Evolutionary conservation across 2,888 invertebrate species (phyloP).

Genomic region (Drosophila pseudotakahashii): DNA sequence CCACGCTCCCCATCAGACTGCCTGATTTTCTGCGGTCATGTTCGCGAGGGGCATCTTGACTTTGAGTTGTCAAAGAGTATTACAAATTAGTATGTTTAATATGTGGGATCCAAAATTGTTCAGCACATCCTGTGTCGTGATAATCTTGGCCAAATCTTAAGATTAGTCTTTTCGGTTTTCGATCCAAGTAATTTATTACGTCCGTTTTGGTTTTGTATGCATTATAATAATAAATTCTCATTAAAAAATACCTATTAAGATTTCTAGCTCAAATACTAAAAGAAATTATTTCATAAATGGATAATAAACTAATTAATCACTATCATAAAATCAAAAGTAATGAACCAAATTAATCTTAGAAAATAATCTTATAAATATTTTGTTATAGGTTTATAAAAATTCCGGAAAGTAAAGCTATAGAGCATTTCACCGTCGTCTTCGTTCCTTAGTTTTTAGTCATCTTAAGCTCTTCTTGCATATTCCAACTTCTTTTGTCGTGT

Average conservation of each 20-base stretch:
- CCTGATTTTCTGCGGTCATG: slow-evolving; percentile 53
- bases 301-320: too few species aligned
- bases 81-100: neutral
- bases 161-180: neutral
- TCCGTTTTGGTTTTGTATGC: neutral
- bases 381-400: too few species aligned
- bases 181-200: neutral
- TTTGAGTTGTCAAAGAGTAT: neutral
- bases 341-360: too few species aligned
- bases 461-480: slow-evolving; percentile 30
- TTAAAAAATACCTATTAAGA: too few species aligned
- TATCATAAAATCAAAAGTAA: too few species aligned
- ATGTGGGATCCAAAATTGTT: neutral
- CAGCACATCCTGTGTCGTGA: neutral
- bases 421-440: slow-evolving; percentile 20
- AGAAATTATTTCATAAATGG: too few species aligned
- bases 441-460: neutral
- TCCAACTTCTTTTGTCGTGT: slow-evolving; percentile 45
- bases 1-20: slow-evolving; percentile 44
- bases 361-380: too few species aligned
- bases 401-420: neutral
- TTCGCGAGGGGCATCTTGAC: slow-evolving; percentile 10
- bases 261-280: too few species aligned
- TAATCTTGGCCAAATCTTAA: neutral
- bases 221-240: too few species aligned